A percentile compares a stretch with the other conserved stretches of the same genome.
Conservation (phyloP, 1,140 invertebrate genomes). For the Halesus radiatus region DNA sequence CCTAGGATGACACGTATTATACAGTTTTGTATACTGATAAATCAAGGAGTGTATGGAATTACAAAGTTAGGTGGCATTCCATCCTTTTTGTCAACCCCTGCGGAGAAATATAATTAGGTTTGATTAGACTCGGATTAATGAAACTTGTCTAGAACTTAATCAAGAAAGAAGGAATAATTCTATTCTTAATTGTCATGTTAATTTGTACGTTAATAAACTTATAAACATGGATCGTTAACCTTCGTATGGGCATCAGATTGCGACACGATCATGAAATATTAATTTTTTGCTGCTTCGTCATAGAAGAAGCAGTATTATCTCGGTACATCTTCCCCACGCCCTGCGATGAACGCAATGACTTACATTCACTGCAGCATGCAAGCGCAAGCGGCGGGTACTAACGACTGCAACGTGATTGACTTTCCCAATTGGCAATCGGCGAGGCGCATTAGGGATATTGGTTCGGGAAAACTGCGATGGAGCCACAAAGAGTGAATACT, state of each 20-base stretch:
- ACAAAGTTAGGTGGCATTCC: too few relatives aligned
- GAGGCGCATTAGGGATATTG: background rate
- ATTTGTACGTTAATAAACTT: background rate
- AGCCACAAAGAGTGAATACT: background rate
- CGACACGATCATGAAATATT: constrained; percentile 10
- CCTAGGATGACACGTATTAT: too few relatives aligned
- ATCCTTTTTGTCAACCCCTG: too few relatives aligned
- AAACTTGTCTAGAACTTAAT: too few relatives aligned
- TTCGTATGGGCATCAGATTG: background rate
- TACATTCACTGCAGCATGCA: background rate
- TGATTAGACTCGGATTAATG: too few relatives aligned
- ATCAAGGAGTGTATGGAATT: too few relatives aligned
- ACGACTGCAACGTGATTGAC: background rate
- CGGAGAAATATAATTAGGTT: too few relatives aligned
- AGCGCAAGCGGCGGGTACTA: background rate
- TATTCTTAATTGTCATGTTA: background rate
- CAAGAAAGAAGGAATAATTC: too few relatives aligned
- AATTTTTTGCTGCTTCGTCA: background rate
- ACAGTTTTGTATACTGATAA: too few relatives aligned
- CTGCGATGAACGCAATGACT: background rate
- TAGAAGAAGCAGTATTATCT: background rate
- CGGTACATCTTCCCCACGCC: background rate
- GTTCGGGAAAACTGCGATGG: background rate
- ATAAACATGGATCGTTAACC: background rate
- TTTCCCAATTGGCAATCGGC: constrained; percentile 4